Evolutionary conservation across 2,888 invertebrate genomes (phyloP), one percentile per base, ranked within the genome.

Genomic region (Unio delphinus): DNA sequence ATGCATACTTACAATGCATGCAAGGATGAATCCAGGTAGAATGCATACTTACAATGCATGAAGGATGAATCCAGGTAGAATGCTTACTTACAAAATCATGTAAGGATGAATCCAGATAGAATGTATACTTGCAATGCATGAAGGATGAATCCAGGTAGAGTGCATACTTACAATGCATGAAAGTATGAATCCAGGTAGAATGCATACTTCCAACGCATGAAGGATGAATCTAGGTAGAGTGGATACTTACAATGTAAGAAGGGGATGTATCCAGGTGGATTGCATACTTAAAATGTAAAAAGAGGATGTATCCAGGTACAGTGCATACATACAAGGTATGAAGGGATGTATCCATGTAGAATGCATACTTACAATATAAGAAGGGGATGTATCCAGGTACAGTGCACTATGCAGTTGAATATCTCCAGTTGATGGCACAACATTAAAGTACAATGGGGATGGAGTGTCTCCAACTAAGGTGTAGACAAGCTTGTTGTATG

Each of bases 401-500:
- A 87, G 79, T 6, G 83, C 81, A 0, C 83, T 81, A 62, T 83
- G 80, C 28, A 86, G 72, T 15, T 73, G 75, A 64, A 87, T 79
- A 55, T 80, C 75, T 11, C 86, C 87, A 65, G 71, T 78, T 54
- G 74, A 75, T 26, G 75, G 67, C 30, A 77, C 81, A 23, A 87
- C 79, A 45, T 69, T 65, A 71, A 87, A 87, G 70, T 82, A 83
- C 45, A 70, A 64, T 7, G 70, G 69, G 0, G 79, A 79, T 18
- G 69, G 59, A 56, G 64, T 69, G 55, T 77, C 75, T 56, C 86
- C 87, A 55, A 82, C 73, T 8, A 87, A 69, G 7, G 77, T 74
- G 75, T 76, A 87, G 45, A 73, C 75, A 63, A 86, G 74, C 11
- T 67, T 73, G 63, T 86, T 86, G 77, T 80, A 86, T 4, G 87